Conservation (phyloP, 1,140 invertebrate genomes). For the Lepidotrigona ventralis region DNA sequence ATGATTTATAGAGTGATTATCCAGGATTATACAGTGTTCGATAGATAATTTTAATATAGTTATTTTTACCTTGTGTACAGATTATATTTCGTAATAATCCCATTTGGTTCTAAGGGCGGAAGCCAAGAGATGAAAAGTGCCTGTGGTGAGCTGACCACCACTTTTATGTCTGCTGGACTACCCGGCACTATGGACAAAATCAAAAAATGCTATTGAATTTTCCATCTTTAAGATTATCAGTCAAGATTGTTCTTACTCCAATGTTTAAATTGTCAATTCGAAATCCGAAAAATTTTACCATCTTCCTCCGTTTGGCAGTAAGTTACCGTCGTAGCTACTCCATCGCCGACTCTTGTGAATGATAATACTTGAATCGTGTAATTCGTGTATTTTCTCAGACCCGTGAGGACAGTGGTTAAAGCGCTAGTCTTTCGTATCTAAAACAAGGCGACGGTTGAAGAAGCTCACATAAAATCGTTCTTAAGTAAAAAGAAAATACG, state of each 20-base stretch:
- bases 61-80: conserved; percentile 84
- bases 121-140: conserved; percentile 91
- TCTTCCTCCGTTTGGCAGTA: conserved; percentile 92
- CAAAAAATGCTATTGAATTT: not conserved
- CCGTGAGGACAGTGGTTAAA: conserved; percentile 84
- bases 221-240: not conserved
- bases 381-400: conserved; percentile 89
- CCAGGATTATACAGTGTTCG: not conserved
- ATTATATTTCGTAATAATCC: conserved; percentile 89
- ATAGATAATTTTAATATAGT: not conserved
- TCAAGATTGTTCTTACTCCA: not conserved
- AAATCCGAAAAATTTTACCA: conserved; percentile 78
- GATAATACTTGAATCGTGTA: conserved; percentile 92
- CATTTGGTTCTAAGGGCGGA: conserved; percentile 88
- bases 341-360: conserved; percentile 91
- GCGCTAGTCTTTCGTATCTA: conserved; percentile 84
- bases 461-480: not conserved
- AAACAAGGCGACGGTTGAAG: not conserved
- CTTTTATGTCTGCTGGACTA: conserved; percentile 89
- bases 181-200: conserved; percentile 84
- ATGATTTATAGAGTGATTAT: not conserved
- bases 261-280: not conserved
- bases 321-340: conserved; percentile 84
- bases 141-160: conserved; percentile 87
- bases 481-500: conserved; percentile 11